phyloP scores from a whole-genome alignment of 2,888 invertebrate genomes.

The Holacanthella duospinosa region DNA sequence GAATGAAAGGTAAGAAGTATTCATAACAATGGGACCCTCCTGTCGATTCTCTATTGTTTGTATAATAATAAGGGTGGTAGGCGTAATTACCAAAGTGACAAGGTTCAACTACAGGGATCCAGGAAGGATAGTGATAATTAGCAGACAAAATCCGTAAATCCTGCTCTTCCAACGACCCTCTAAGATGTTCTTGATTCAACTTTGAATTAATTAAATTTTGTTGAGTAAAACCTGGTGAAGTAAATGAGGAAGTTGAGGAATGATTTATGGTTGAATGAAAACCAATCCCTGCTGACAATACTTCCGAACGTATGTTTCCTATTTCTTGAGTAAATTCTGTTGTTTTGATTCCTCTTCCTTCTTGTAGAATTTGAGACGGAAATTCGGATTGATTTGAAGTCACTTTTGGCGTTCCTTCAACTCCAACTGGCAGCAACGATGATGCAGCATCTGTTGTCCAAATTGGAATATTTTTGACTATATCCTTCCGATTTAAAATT shows the following conservation, averaged over 20 bases:
- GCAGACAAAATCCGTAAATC: neutral
- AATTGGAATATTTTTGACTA: neutral
- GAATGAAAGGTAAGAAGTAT: neutral
- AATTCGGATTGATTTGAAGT: neutral
- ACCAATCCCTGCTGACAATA: neutral
- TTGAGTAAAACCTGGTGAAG: neutral
- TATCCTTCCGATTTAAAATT: neutral
- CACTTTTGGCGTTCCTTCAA: neutral
- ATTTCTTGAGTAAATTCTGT: neutral
- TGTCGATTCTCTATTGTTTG: neutral
- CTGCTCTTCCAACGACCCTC: too few relatives aligned
- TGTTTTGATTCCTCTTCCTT: neutral
- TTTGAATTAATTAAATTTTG: too few relatives aligned
- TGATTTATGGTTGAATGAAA: neutral
- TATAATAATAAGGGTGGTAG: neutral
- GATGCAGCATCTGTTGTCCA: neutral
- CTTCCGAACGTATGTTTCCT: neutral
- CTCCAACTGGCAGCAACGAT: neutral
- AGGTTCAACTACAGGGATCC: neutral
- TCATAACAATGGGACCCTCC: conserved; percentile 1
- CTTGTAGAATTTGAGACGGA: neutral
- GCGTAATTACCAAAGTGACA: neutral
- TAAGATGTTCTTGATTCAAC: too few relatives aligned
- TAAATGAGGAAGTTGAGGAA: neutral
- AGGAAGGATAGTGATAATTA: neutral